Conservation (phyloP, 1,140 invertebrate species). For the Drosophila sucinea region DNA sequence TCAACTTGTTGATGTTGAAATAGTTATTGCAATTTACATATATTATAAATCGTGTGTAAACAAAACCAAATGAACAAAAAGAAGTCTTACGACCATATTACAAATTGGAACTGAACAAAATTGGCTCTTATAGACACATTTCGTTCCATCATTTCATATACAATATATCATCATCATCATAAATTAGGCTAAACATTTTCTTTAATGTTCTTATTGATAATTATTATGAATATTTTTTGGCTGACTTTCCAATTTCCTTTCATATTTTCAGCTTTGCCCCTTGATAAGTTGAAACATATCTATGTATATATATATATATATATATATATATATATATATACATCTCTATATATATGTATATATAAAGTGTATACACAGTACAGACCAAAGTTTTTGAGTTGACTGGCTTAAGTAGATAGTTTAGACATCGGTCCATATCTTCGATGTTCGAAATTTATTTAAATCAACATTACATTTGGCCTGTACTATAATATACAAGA, state of each 20-base stretch:
- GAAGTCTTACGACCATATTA: slow-evolving; percentile 12
- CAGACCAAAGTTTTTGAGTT: not conserved
- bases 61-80: slow-evolving; percentile 37
- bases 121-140: slow-evolving; percentile 11
- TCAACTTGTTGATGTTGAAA: slow-evolving; percentile 39
- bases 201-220: slow-evolving; percentile 36
- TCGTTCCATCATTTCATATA: slow-evolving; percentile 6
- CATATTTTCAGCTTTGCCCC: slow-evolving; percentile 37
- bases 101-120: slow-evolving; percentile 9
- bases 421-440: not conserved
- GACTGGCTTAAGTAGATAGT: not conserved
- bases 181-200: slow-evolving; percentile 42
- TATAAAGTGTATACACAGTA: slow-evolving; percentile 13
- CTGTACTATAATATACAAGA: slow-evolving; percentile 27
- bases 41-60: slow-evolving; percentile 23
- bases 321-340: slow-evolving; percentile 20
- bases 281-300: slow-evolving; percentile 52
- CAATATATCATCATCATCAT: slow-evolving; percentile 13
- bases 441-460: not conserved
- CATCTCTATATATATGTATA: slow-evolving; percentile 21
- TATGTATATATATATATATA: slow-evolving; percentile 51
- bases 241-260: slow-evolving; percentile 25
- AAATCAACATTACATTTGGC: not conserved
- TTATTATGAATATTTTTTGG: slow-evolving; percentile 54
- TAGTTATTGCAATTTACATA: slow-evolving; percentile 29